Conservation (phyloP, 1,140 invertebrate species). For the Ditylenchus dipsaci region DNA sequence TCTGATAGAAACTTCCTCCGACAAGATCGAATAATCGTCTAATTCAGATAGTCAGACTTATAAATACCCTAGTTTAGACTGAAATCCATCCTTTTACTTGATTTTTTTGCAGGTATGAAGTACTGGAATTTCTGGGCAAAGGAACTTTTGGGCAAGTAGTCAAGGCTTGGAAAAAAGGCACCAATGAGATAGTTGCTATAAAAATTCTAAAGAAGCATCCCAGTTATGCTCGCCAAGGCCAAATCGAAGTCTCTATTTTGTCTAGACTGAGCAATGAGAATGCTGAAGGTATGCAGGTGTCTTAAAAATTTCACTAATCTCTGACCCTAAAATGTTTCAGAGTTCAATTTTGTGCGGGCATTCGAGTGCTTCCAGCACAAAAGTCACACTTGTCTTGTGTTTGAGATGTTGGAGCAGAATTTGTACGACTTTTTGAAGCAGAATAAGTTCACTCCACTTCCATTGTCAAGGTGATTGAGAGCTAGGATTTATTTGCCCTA, state of each 20-base stretch:
- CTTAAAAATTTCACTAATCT: not conserved
- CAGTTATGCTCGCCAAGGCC: slow-evolving; percentile 96
- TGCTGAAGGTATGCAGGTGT: slow-evolving; percentile 69
- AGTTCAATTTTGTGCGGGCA: slow-evolving; percentile 94
- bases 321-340: slow-evolving; percentile 55
- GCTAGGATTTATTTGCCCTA: not conserved
- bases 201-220: slow-evolving; percentile 99
- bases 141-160: slow-evolving; percentile 97
- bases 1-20: too few relatives aligned
- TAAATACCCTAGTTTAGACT: too few relatives aligned
- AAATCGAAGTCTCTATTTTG: slow-evolving; percentile 97
- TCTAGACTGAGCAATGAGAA: slow-evolving; percentile 95
- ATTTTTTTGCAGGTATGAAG: slow-evolving; percentile 66
- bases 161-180: slow-evolving; percentile 99
- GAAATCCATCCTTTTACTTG: too few relatives aligned
- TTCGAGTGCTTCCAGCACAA: slow-evolving; percentile 99
- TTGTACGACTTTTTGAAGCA: slow-evolving; percentile 99
- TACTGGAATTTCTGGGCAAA: slow-evolving; percentile 90
- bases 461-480: slow-evolving; percentile 73
- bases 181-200: slow-evolving; percentile 98
- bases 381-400: slow-evolving; percentile 97
- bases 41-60: too few relatives aligned
- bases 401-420: slow-evolving; percentile 99
- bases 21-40: too few relatives aligned
- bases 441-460: slow-evolving; percentile 80